Conservation (phyloP, 2,797 vertebrate species). For the Sebastes umbrosus region DNA sequence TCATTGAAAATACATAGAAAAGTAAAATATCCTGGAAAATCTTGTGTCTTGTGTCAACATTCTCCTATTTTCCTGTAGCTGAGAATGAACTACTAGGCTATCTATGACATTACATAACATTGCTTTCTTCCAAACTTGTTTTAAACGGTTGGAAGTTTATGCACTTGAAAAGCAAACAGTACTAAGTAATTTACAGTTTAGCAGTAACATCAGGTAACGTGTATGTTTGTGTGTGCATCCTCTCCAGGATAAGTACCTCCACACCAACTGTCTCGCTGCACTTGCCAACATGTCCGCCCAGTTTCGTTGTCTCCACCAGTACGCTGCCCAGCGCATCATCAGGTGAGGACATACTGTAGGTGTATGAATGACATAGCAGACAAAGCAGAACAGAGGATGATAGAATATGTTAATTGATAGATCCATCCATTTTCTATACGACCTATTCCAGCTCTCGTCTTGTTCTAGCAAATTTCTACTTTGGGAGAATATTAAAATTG, state of each 20-base stretch:
- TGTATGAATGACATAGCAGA: neutral
- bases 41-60: too few species aligned
- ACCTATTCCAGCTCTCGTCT: neutral
- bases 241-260: slow-evolving; percentile 96
- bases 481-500: neutral
- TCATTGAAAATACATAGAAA: too few species aligned
- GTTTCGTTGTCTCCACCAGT: slow-evolving; percentile 97
- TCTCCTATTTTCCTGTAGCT: too few species aligned
- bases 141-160: neutral
- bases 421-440: neutral
- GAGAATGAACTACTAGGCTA: too few species aligned
- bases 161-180: neutral
- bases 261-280: slow-evolving; percentile 97
- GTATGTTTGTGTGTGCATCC: slow-evolving; percentile 28
- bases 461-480: neutral
- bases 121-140: too few species aligned
- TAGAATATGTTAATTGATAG: neutral
- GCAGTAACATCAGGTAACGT: neutral
- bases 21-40: too few species aligned
- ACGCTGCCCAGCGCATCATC: slow-evolving; percentile 98
- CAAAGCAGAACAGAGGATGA: neutral
- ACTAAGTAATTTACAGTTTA: neutral
- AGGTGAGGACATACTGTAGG: slow-evolving; percentile 80
- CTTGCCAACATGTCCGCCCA: slow-evolving; percentile 98
- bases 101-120: too few species aligned